A percentile compares a stretch with the other conserved stretches of the same genome.
phyloP scores from a whole-genome alignment of 2,797 vertebrate species.

The Coluber constrictor region DNA sequence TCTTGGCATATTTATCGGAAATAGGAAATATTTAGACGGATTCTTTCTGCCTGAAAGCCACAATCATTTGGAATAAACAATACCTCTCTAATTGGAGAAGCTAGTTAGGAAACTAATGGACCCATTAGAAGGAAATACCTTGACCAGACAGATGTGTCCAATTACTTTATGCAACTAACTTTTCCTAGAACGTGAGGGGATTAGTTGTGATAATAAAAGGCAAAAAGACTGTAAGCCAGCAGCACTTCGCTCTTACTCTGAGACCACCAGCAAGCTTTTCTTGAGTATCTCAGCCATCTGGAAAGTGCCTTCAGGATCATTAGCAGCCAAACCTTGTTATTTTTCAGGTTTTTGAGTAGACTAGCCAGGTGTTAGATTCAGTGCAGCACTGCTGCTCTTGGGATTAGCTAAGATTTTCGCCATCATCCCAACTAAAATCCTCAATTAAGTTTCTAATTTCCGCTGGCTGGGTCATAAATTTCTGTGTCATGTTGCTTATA shows the following conservation, averaged over 20 bases:
- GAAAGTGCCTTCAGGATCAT: background rate
- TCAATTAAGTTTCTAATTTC: background rate
- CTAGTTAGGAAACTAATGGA: background rate
- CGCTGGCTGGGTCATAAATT: background rate
- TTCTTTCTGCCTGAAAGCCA: background rate
- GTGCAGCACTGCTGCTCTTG: too few relatives aligned
- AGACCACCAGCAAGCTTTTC: background rate
- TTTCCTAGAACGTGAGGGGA: background rate
- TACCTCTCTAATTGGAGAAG: background rate
- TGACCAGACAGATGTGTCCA: background rate
- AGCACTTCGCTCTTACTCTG: background rate
- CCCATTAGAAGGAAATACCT: background rate
- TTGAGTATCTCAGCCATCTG: background rate
- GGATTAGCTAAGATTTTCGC: accelerated
- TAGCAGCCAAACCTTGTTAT: background rate
- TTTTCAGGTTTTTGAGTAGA: background rate
- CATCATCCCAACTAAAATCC: background rate
- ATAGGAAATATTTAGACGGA: background rate
- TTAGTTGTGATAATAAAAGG: background rate
- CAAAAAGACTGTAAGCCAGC: background rate
- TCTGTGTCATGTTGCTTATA: background rate
- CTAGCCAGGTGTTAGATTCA: background rate
- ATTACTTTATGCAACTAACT: background rate
- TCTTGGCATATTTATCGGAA: background rate
- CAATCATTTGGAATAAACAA: background rate